A percentile compares a stretch with the other conserved stretches of the same genome.
These are phyloP conservation scores for Jacana jacana DNA, from an alignment of 2,113 vertebrate species.

Conservation along the genomic window DNA sequence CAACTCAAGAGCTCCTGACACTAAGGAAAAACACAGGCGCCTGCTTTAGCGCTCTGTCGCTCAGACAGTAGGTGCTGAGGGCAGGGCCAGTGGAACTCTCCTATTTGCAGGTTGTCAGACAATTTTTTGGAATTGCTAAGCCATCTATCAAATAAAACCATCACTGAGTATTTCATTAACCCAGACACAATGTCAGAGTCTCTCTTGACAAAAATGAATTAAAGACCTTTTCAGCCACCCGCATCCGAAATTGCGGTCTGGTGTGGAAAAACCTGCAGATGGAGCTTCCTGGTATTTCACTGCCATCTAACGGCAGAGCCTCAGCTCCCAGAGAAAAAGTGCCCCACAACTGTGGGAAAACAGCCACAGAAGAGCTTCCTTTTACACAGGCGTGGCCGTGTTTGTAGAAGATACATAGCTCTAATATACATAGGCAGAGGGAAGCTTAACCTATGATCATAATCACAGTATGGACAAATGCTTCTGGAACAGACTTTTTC, in stretches of 20 bases:
- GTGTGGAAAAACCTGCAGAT: background rate
- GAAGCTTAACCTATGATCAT: background rate
- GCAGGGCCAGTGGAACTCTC: background rate
- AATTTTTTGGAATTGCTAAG: background rate
- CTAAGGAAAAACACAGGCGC: background rate
- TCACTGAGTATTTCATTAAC: background rate
- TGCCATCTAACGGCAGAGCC: slow-evolving; percentile 3
- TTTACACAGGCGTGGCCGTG: background rate
- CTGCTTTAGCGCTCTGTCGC: background rate
- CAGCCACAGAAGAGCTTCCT: background rate
- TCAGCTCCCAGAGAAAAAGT: background rate
- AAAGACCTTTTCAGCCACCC: background rate
- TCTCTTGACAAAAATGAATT: background rate
- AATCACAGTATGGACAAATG: too few species aligned
- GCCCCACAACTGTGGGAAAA: background rate
- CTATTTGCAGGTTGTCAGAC: background rate
- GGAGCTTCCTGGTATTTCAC: background rate
- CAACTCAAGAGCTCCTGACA: background rate
- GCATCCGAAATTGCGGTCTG: background rate
- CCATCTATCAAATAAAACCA: background rate
- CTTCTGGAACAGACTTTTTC: background rate
- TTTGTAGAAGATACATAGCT: background rate
- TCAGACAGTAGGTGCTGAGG: background rate
- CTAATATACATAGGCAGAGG: background rate
- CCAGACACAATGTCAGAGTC: background rate